Evolutionary conservation across 2,113 vertebrate genomes (phyloP), one percentile per base, ranked within the genome.

Genomic region (Pelusios castaneus): DNA sequence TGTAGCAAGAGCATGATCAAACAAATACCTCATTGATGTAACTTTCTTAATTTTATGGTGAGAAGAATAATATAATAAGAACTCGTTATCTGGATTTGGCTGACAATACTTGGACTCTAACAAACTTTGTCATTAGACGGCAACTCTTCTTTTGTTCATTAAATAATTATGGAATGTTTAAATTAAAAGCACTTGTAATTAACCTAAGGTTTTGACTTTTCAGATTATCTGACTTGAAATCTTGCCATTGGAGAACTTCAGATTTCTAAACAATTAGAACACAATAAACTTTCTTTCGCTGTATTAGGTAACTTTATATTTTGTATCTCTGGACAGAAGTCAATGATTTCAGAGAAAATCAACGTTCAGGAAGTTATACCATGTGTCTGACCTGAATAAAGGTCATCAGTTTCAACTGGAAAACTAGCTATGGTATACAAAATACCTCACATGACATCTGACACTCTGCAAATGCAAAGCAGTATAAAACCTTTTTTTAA

Each of bases 301-400:
- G 63, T 80, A 77, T 22, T 22, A 56, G 77, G 90, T 75, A 84
- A 80, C 89, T 52, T 79, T 88, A 79, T 87, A 80, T 81, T 83
- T 67, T 83, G 51, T 82, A 85, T 82, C 89, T 84, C 49, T 78
- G 83, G 93, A 91, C 89, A 92, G 84, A 94, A 73, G 89, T 87
- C 91, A 95, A 89, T 81, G 85, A 84, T 85, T 96, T 88, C 45
- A 94, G 60, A 94, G 82, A 96, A 95, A 92, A 89, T 89, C 87
- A 96, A 95, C 94, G 83, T 89, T 87, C 94, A 94, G 97, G 97
- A 98, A 98, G 95, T 80, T 96, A 96, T 91, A 93, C 89, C 93
- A 67, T 96, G 93, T 87, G 84, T 91, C 88, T 90, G 92, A 97
- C 98, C 92, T 76, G 79, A 95, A 93, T 82, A 90, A 96, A 95